Evolutionary conservation across 2,888 invertebrate species (phyloP), one percentile per base, ranked within the genome.

Genomic region (Luffia ferchaultella): DNA sequence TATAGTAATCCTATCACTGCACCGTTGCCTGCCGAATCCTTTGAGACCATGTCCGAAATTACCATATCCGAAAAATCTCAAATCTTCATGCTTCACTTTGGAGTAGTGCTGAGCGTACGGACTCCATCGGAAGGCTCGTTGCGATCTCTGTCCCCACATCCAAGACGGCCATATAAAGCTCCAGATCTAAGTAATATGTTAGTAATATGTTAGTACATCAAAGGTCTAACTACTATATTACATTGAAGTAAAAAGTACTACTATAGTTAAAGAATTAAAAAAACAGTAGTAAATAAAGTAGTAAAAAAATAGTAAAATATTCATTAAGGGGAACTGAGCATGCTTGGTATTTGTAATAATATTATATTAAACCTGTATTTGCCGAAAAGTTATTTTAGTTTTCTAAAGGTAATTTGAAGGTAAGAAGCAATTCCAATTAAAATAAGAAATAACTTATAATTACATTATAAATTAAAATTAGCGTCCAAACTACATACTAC

Each of bases 1-100:
- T 74, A 94, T 89, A 1, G 93, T 88, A 46, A 94, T 87, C 47
- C 90, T 86, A 65, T 94, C 93, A 15, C 75, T 76, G 64, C 94
- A 94, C 0, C 85, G 68, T 56, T 75, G 76, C 42, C 85, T 59
- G 0, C 79, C 78, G 20, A 63, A 70, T 0, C 73, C 76, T 1
- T 52, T 53, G 46, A 70, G 61, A 1, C 76, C 70, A 1, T 65
- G 58, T 0, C 77, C 76, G 53, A 67, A 76, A 63, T 73, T 70
- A 20, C 79, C 77, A 52, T 77, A 83, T 1, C 77, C 77, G 56
- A 68, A 69, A 65, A 78, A 78, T 53, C 72, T 63, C 59, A 72
- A 61, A 44, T 48, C 46, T 53, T 65, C 57, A 30, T 69, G 65
- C 52, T 65, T 52, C 9, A 48, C 52, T 1, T 50, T 45, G 0